Evolutionary conservation across 2,888 invertebrate genomes (phyloP).

Genomic region (Oxycera nigricornis): DNA sequence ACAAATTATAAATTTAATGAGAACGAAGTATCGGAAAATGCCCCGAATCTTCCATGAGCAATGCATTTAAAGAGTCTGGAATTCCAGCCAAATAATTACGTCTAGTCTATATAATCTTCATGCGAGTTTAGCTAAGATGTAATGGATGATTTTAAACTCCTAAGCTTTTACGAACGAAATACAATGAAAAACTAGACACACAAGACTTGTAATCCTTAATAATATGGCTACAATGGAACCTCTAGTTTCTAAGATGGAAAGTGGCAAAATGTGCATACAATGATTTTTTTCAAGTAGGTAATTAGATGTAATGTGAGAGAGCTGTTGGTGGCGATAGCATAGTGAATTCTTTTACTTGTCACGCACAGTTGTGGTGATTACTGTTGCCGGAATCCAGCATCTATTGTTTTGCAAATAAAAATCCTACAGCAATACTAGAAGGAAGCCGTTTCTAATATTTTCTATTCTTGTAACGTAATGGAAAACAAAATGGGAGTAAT

Average conservation of each 20-base stretch:
- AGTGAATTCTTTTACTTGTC: too few relatives aligned
- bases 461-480: neutral
- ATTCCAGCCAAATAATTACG: too few relatives aligned
- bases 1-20: neutral
- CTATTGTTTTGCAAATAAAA: neutral
- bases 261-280: neutral
- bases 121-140: conserved; percentile 19
- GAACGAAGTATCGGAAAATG: too few relatives aligned
- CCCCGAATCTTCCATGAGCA: too few relatives aligned
- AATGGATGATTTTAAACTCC: neutral
- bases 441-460: neutral
- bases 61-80: too few relatives aligned
- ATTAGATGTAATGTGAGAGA: too few relatives aligned
- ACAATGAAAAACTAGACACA: conserved; percentile 13
- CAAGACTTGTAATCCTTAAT: neutral
- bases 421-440: neutral
- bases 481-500: neutral
- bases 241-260: neutral
- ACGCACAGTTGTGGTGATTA: neutral
- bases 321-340: too few relatives aligned
- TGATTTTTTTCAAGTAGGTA: neutral
- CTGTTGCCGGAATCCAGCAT: neutral
- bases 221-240: neutral
- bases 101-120: too few relatives aligned
- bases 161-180: neutral